phyloP scores from a whole-genome alignment of 1,140 invertebrate species.

The Drosophila rufa region DNA sequence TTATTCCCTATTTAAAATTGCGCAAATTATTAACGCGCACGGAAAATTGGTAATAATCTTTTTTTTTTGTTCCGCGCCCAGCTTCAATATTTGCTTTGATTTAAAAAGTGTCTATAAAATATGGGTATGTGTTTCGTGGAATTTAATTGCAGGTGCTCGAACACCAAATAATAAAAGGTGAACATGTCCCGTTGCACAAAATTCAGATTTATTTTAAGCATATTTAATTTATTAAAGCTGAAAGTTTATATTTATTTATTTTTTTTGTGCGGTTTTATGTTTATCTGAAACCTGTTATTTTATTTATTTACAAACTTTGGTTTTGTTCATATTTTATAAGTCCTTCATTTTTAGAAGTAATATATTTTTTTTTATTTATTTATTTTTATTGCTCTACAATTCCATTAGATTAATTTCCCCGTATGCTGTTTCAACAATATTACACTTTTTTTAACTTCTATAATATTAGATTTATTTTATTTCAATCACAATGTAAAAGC shows the following conservation, averaged over 20 bases:
- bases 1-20: slow-evolving; percentile 34
- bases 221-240: neutral
- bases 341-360: no score
- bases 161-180: neutral
- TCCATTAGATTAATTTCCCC: no score
- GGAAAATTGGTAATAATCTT: slow-evolving; percentile 10
- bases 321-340: neutral
- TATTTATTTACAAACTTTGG: no score
- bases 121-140: neutral
- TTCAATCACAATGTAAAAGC: neutral
- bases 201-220: neutral
- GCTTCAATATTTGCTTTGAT: slow-evolving; percentile 16
- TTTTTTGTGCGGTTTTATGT: no score
- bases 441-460: neutral
- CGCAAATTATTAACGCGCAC: slow-evolving; percentile 17
- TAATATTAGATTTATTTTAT: no score
- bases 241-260: no score
- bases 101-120: slow-evolving; percentile 1
- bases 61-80: neutral
- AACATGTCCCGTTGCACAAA: neutral
- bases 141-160: neutral
- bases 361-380: no score
- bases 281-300: no score
- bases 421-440: neutral
- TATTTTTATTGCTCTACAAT: neutral